Evolutionary conservation across 1,140 invertebrate genomes (phyloP).

Genomic region (Papilio helenus): DNA sequence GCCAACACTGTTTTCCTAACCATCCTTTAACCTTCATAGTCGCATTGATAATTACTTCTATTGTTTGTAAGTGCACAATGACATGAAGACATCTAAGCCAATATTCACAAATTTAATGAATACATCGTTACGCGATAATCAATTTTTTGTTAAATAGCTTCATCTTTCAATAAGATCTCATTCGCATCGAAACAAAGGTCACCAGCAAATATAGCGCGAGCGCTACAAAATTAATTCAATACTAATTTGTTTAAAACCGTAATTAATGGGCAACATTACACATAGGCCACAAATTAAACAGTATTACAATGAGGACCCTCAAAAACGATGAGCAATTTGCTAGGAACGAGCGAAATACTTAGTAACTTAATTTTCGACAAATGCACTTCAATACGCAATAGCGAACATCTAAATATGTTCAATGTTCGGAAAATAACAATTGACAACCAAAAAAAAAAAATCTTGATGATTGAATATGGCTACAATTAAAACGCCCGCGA

Average conservation of each 20-base stretch:
- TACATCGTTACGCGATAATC: neutral
- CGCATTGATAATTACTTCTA: neutral
- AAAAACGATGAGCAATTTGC: neutral
- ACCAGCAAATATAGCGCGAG: neutral
- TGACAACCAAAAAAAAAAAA: no score
- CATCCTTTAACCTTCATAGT: neutral
- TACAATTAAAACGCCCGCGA: neutral
- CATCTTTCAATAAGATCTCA: neutral
- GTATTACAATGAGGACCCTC: no score
- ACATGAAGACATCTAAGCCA: neutral
- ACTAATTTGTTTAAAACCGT: neutral
- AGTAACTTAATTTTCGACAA: no score
- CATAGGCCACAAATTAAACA: no score
- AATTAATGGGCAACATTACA: no score
- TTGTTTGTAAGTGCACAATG: neutral
- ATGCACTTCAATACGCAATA: no score
- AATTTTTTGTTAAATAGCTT: neutral
- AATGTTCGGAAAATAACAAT: no score
- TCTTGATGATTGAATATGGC: neutral
- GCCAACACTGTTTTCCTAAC: neutral
- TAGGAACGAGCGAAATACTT: neutral
- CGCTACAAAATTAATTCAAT: neutral
- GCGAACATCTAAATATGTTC: no score
- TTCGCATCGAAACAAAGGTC: neutral
- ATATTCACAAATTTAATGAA: neutral